Conservation (phyloP, 30 jellyfish, hydroid and myxozoan genomes). For the Chrysaora quinquecirrha region DNA sequence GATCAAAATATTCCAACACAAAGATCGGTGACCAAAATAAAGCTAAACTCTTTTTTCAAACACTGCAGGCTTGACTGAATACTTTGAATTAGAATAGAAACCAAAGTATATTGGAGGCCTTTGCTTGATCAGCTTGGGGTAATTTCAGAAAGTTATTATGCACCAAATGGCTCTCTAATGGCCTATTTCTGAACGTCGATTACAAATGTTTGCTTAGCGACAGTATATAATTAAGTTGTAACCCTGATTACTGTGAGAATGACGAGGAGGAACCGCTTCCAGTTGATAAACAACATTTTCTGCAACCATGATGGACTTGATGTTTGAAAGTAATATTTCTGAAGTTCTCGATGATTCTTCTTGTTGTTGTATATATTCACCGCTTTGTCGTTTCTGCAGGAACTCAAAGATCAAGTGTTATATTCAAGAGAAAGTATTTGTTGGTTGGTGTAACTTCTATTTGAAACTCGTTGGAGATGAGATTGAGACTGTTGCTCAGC, state of each 20-base stretch:
- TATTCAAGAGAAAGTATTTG: conserved; percentile 80
- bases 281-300: not conserved
- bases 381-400: conserved; percentile 67
- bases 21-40: not conserved
- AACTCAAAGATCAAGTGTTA: conserved; percentile 45
- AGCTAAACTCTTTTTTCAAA: not conserved
- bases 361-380: conserved; percentile 45
- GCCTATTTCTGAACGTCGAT: not conserved
- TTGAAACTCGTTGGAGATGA: conserved; percentile 61
- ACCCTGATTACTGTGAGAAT: not conserved
- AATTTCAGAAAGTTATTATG: not conserved
- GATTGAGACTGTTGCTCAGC: conserved; percentile 57
- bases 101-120: not conserved
- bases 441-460: conserved; percentile 88
- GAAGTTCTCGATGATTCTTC: conserved; percentile 49
- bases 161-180: not conserved
- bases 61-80: not conserved
- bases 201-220: not conserved
- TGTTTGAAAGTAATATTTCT: conserved; percentile 33
- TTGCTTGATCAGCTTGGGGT: not conserved
- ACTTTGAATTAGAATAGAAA: not conserved
- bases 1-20: not conserved
- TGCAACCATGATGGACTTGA: conserved; percentile 56
- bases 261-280: not conserved
- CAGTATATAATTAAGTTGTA: not conserved